Evolutionary conservation across 2,797 vertebrate genomes (phyloP), one percentile per base, ranked within the genome.

Genomic region (Spheniscus humboldti): DNA sequence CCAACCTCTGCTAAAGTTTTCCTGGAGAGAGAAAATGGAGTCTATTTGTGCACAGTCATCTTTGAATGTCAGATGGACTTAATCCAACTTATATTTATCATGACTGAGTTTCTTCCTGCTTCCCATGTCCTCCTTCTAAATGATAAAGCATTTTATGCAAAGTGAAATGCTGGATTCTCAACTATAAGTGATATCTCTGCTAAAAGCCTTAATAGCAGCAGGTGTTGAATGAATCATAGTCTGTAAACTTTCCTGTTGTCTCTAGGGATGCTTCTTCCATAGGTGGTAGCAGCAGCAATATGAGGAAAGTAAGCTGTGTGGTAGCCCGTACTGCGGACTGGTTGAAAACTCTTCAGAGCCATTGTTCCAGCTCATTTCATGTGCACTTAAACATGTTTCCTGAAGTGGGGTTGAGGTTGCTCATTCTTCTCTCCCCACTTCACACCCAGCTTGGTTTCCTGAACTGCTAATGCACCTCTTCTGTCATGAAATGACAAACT

Each of bases 391-490:
- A 76, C 1, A 4, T 48, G 33, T 68, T 94, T 95, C 94, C 95
- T 92, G 76, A 56, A 78, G 68, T 53, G 50, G 18, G 60, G 27
- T 69, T 85, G 68, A 83, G 41, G 18, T 81, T 94, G 69, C 73
- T 95, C 35, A 4, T 92, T 83, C 86, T 96, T 13, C 19, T 71
- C 78, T 88, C 62, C 43, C 52, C 68, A 11, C 39, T 88, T 90
- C 73, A 67, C 87, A 75, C 89, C 66, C 37, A 7, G 63, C 28
- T 90, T 78, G 81, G n/a, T 90, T 96, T 96, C 84, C 76, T 96
- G 85, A 88, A 88, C 88, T 83, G 56, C 74, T 57, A 8, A 69
- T 85, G 60, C 37, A 71, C 48, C 68, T 86, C 33, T 79, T 89
- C 59, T 76, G 75, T 83, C 11, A 0, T 83, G 77, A 94, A 95